Evolutionary conservation across 2,888 invertebrate species (phyloP), one percentile per base, ranked within the genome.

Genomic region (Leptinotarsa rubiginosa): DNA sequence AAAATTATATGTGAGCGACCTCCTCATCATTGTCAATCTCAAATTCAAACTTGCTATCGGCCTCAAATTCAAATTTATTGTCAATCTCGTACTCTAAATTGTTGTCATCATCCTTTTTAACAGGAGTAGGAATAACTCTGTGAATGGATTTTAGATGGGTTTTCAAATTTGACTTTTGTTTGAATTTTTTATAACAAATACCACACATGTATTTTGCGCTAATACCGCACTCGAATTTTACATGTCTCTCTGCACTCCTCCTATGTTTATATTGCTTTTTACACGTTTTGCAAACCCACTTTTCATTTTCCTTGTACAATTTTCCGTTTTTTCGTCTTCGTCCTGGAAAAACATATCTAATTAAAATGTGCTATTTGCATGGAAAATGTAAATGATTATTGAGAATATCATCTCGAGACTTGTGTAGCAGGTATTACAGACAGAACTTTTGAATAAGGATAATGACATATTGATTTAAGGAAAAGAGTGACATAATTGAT

Each of bases 121-220:
- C 41, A 2, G 41, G 41, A 41, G 73, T 13, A 56, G 54, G 47
- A 47, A 65, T 47, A 49, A 73, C 47, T 59, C 56, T 69, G 64
- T 66, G 68, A 64, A 71, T 15, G 54, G 64, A 10, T 54, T 65
- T 71, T 4, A 80, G 54, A 66, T 79, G 79, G 0, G 59, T 65
- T 62, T 75, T 78, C 16, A 79, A 66, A 50, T 73, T 78, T 47
- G 72, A 73, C 66, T 78, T 80, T 59, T 76, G 75, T 18, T 75
- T 77, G 67, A 78, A 79, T 3, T 65, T 72, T 69, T 78, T 79
- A 22, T 20, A 54, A 59, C 80, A 80, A 22, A 70, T 69, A 54
- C 47, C 56, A 31, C 83, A 83, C 47, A 69, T 73, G 67, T 82
- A 80, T 65, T 80, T 77, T 4, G 82, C 82, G 47, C 78, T 76